Evolutionary conservation across 2,797 vertebrate species (phyloP), one percentile per base, ranked within the genome.

Genomic region (Platyrinchus mystaceus): DNA sequence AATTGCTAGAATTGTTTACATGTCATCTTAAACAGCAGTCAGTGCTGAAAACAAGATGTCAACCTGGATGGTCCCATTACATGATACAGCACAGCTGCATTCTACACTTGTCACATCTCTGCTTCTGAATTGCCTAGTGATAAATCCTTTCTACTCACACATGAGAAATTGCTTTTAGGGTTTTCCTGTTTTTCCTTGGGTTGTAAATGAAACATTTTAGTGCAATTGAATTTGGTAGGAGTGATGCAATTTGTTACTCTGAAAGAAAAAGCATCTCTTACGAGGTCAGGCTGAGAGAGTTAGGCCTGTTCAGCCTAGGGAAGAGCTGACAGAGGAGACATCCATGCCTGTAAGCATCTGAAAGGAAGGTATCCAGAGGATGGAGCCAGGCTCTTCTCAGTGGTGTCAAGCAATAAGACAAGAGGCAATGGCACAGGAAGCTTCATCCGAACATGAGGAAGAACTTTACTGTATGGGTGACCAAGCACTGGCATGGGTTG

Each of bases 91-190:
- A 30, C 6, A 13, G 28, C 16, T 24, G 14, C 26, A 12, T 44
- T 76, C 43, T 68, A 34, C 8, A 17, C 17, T 75, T n/a, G 23
- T 63, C 49, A 58, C 1, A 1, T 9, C 32, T 63, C 24, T 73
- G 66, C 10, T 73, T 73, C 66, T 39, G 20, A 66, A 36, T 7
- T 88, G 12, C 26, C 6, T 19, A 3, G 11, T 43, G 60, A 76
- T 53, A 87, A 87, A 43, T 22, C 27, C 28, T 34, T 56, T 52
- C 32, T 46, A 17, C 21, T 89, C 39, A 32, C 7, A 74, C 15
- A 22, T 1, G 8, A 43, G 39, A 19, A 32, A n/a, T 10, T 39
- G 5, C 2, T 67, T 73, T 39, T 37, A 47, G 0, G 0, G 3
- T 64, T 63, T 86, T 52, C 8, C 13, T 69, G 49, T 79, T 43